Evolutionary conservation across 2,113 vertebrate genomes (phyloP), one percentile per base, ranked within the genome.

Genomic region (Dunckerocampus dactyliophorus): DNA sequence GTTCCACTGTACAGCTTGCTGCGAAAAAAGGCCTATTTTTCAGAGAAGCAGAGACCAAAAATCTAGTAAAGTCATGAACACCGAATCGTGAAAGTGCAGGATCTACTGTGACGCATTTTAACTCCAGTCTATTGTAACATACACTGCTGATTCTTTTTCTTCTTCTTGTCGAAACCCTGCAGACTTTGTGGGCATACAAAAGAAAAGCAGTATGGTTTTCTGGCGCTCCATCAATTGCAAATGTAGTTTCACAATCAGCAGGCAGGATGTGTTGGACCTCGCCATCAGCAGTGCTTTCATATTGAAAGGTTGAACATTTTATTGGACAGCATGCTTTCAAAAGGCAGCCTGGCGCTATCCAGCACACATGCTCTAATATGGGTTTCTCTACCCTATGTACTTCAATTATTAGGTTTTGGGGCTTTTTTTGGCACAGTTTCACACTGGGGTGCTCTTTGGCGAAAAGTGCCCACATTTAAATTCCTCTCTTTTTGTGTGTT

Each of bases 241-340:
- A 82, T 79, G 79, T 52, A 69, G 69, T 51, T 68, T 66, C 64
- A 83, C 79, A 85, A 87, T 82, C 65, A 83, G 60, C 65, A 58
- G 61, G 66, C 71, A 62, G 67, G 63, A 75, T 82, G 74, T 81
- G 47, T 75, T 69, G 70, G 85, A 75, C 54, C 79, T 81, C 31
- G 52, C 80, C 79, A 81, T 77, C 76, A 88, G 80, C 77, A 59
- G 77, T 72, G 74, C 83, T 71, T 75, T 82, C 75, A 86, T 79
- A 83, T 82, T 83, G 79, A 85, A 79, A 86, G 83, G 77, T 62
- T 82, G 72, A 72, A 78, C 85, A 87, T 83, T 0, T 72, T 80
- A 82, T 86, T 77, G 85, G 85, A 82, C 85, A 85, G 82, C 74
- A 56, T 69, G 85, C 72, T 83, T 84, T 85, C 75, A 82, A 73